Evolutionary conservation across 2,797 vertebrate genomes (phyloP), one percentile per base, ranked within the genome.

Genomic region (Danio albolineatus): DNA sequence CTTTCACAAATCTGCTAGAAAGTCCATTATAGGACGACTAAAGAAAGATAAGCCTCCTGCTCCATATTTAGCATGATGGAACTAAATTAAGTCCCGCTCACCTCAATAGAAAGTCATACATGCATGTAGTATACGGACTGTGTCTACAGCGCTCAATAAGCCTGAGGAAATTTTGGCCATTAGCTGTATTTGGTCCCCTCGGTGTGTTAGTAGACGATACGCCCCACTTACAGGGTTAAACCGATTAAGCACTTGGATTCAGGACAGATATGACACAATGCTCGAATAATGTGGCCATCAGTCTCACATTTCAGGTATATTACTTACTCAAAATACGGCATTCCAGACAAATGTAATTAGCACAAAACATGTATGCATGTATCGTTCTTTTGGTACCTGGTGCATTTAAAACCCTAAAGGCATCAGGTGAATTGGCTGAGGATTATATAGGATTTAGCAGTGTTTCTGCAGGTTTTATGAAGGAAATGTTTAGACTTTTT

Each of bases 261-360:
- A 78, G 89, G 88, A 89, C 90, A 90, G 89, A 92, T 89, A 94
- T 93, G 91, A 94, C 91, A 92, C 91, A 93, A 91, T 87, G 82
- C 73, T 77, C 84, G 73, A 88, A 91, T 87, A 90, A 91, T 89
- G 87, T 82, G 38, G 84, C 76, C 87, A 87, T 64, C 67, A 48
- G 79, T 44, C 82, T 93, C 89, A 67, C 84, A 86, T 93, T 90
- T 89, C 91, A 79, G 78, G 88, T 89, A 87, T 84, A 93, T 91
- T 75, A 88, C 86, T 82, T 87, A 90, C 84, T 92, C 86, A 89
- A 92, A 92, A 92, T 89, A 91, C 76, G 61, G 85, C 91, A 92
- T 94, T 94, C 92, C 92, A 87, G 85, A 88, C 88, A 91, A 92
- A 94, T 88, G 85, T 70, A 90, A 93, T 94, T 92, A 91, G 83